Base-by-base conservation (phyloP, 2,888 invertebrate species). In the Lepidonotus clava region DNA sequence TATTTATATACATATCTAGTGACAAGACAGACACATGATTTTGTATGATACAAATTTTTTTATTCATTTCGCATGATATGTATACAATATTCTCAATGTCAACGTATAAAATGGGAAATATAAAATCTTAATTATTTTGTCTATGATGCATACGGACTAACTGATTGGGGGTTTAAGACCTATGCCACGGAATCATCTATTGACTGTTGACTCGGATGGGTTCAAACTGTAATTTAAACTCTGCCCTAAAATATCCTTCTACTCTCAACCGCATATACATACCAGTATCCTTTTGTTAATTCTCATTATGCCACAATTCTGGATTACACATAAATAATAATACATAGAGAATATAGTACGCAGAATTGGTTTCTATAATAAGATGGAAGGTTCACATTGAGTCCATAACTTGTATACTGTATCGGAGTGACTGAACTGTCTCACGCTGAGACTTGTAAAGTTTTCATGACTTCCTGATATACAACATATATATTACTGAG, bases 81-180 rank as follows among this genome's bases (percentile, higher is more conserved):
- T 80, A 80, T 80, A 80, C 80, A 80, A 80, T 80, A 80, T 80
- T 80, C 80, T 80, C 80, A 80, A 80, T 80, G 80, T 80, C 80
- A 80, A 80, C 51, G 80, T 80, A 80, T 80, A 80, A 80, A 80
- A 80, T 41, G 80, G 51, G 80, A 80, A 80, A 80, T 80, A 80
- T 80, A 80, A 80, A 80, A 80, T 80, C 46, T 28, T 80, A 41
- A 51, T 80, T 41, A 80, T 80, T 41, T 24, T 28, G n/a, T 71
- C 71, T 71, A 71, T 71, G 71, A 71, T 71, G 71, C 71, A 71
- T 71, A 71, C 71, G 18, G 8, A 71, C 71, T 71, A 71, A 71
- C 71, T n/a, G 71, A 71, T 71, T n/a, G 61, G 61, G 61, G 28
- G 24, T 61, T 8, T 61, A 61, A 24, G 61, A 61, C 61, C 21